Conservation (phyloP, 2,888 invertebrate species). For the Meta bourneti region DNA sequence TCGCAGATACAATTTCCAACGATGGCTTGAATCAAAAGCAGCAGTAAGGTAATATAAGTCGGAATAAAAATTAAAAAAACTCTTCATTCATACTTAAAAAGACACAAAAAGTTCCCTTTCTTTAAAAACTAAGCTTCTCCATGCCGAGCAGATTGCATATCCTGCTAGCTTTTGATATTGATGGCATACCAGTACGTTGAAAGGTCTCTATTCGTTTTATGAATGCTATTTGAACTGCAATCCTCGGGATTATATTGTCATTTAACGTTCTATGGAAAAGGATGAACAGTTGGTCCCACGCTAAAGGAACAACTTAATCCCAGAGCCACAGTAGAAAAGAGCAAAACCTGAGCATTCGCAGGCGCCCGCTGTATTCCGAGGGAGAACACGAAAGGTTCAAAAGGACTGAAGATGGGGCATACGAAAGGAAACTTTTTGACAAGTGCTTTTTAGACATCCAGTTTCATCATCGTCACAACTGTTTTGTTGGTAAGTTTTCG, state of each 20-base stretch:
- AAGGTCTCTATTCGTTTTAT: conserved; percentile 50
- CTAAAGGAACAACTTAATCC: conserved; percentile 74
- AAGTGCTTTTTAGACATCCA: conserved; percentile 53
- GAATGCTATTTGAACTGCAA: conserved; percentile 69
- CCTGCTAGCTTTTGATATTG: not conserved
- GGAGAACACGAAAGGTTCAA: conserved; percentile 55
- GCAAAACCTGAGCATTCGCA: conserved; percentile 13
- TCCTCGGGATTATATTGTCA: conserved; percentile 65
- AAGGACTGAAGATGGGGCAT: conserved; percentile 36
- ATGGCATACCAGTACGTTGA: not conserved
- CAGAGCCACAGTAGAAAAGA: not conserved
- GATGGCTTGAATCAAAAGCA: no score
- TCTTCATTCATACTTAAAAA: no score
- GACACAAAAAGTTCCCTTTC: no score
- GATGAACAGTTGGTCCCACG: conserved; percentile 71
- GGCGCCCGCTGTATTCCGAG: conserved; percentile 24
- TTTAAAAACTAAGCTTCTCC: no score
- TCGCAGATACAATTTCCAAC: no score
- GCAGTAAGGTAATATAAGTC: no score
- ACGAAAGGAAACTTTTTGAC: conserved; percentile 63
- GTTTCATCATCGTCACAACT: conserved; percentile 67
- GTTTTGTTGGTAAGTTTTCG: conserved; percentile 49
- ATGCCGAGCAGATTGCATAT: not conserved
- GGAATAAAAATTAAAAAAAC: no score
- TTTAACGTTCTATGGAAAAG: conserved; percentile 49